Base-by-base conservation (phyloP, 2,888 invertebrate species). In the Trissoscelio sp. region DNA sequence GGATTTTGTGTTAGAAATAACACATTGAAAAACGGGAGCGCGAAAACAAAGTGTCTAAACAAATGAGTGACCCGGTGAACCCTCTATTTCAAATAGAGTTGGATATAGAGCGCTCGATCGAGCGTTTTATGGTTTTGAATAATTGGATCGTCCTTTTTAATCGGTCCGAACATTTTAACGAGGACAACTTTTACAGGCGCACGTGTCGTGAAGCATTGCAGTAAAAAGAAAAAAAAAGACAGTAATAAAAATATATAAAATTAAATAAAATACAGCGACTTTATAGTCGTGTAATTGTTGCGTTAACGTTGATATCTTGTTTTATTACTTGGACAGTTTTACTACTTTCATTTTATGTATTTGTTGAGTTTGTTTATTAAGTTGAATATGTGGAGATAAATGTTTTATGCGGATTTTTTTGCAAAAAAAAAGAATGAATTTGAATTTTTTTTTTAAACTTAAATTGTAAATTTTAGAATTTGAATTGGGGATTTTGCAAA, bases 281-380 rank as follows among this genome's bases (percentile, higher is more conserved):
- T 46, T 70, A 58, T 16, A 37, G 57, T 69, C 57, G 20, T 31
- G 55, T 57, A 69, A 55, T 69, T 69, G 57, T 69, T 57, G 34
- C 42, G 44, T 69, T 57, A 69, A 69, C 57, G 69, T 67, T 67
- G 55, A 67, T 46, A 62, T 31, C 18, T 4, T 44, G 22, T 46
- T 62, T 46, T 62, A 46, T 62, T 46, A 42, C 37, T 44, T 39
- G 48, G 34, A 31, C 62, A 37, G 64, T 31, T 64, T 64, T 48
- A 64, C 18, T 48, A 18, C 18, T 34, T 48, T 18, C 46, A 22
- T 46, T 48, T 64, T 34, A 34, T 11, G 62, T 42, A 12, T n/a
- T n/a, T n/a, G n/a, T n/a, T n/a, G n/a, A n/a, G n/a, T n/a, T n/a
- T n/a, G n/a, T n/a, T n/a, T n/a, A n/a, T n/a, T n/a, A n/a, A n/a